Evolutionary conservation across 1,140 invertebrate genomes (phyloP).

Genomic region (Epicauta chinensis): DNA sequence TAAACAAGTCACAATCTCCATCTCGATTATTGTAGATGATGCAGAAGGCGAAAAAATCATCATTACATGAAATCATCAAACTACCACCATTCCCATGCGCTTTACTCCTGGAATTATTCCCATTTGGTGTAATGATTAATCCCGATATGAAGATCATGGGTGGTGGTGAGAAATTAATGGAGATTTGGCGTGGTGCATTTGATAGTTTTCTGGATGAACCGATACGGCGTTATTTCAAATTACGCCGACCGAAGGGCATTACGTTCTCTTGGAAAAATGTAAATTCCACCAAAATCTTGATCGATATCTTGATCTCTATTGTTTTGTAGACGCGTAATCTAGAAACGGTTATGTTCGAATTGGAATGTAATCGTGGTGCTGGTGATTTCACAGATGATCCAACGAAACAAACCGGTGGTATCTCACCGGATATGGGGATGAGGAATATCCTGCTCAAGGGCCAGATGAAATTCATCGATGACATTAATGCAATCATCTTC

Average conservation of each 20-base stretch:
- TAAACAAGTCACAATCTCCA: not conserved
- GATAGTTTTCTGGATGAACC: slow-evolving; percentile 54
- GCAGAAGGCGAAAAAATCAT: slow-evolving; percentile 22
- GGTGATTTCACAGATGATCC: slow-evolving; percentile 7
- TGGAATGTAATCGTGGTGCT: slow-evolving; percentile 33
- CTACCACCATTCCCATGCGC: slow-evolving; percentile 51
- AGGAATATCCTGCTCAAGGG: slow-evolving; percentile 67
- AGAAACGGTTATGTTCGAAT: slow-evolving; percentile 36
- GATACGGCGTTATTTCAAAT: slow-evolving; percentile 60
- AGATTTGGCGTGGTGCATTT: slow-evolving; percentile 57
- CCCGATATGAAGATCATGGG: slow-evolving; percentile 57
- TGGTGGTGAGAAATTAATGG: slow-evolving; percentile 63
- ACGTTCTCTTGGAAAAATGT: slow-evolving; percentile 68
- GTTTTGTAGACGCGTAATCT: slow-evolving; percentile 30
- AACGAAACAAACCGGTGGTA: slow-evolving; percentile 2
- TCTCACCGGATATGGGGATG: not conserved
- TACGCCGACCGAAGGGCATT: slow-evolving; percentile 68
- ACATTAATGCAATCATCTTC: slow-evolving; percentile 73
- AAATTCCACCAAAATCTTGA: not conserved
- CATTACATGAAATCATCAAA: slow-evolving; percentile 11
- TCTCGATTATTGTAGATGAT: slow-evolving; percentile 23
- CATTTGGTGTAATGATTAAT: slow-evolving; percentile 63
- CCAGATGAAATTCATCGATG: slow-evolving; percentile 74
- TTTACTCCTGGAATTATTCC: slow-evolving; percentile 69
- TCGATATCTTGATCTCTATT: not conserved